Evolutionary conservation across 2,888 invertebrate species (phyloP), one percentile per base, ranked within the genome.

Genomic region (Apamea sordens): DNA sequence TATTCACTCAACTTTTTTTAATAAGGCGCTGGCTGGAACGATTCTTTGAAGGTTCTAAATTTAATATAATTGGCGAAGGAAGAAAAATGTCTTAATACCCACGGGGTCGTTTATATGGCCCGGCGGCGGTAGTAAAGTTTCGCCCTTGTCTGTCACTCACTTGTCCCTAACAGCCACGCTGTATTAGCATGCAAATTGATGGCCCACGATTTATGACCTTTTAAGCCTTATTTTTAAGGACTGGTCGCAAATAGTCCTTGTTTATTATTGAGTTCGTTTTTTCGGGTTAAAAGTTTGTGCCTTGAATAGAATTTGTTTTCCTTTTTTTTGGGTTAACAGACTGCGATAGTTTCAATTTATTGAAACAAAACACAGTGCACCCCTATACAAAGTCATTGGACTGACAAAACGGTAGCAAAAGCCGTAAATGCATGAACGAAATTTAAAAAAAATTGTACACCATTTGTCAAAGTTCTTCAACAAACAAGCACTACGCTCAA

Each of bases 131-230:
- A 91, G 91, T 91, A 91, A 91, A 93, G 92, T 92, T 92, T 86
- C 83, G 92, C 90, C 93, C 94, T 89, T 94, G 95, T 95, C 96
- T 94, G 95, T 95, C 96, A 95, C 92, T 96, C 95, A 95, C 93
- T 94, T 95, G 95, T 95, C 95, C 79, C 53, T 72, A 82, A 83
- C 94, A 93, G 90, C 88, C 87, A 84, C 88, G 88, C 92, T 90
- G 90, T 92, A 95, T 95, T 95, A 95, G 93, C 94, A 95, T 95
- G 93, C 93, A 95, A 95, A 96, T 96, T 96, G 95, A 95, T 94
- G 93, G 92, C 84, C 88, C 79, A 91, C 91, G 90, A 94, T 94
- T 93, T 93, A 93, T 92, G 83, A 82, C 82, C 78, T 72, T 82
- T 83, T 74, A 81, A 80, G 79, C 72, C 83, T 80, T 88, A 76